Percentiles rank a stretch among this genome's conserved stretches.
phyloP scores from a whole-genome alignment of 2,113 vertebrate genomes.

The Apaloderma vittatum region DNA sequence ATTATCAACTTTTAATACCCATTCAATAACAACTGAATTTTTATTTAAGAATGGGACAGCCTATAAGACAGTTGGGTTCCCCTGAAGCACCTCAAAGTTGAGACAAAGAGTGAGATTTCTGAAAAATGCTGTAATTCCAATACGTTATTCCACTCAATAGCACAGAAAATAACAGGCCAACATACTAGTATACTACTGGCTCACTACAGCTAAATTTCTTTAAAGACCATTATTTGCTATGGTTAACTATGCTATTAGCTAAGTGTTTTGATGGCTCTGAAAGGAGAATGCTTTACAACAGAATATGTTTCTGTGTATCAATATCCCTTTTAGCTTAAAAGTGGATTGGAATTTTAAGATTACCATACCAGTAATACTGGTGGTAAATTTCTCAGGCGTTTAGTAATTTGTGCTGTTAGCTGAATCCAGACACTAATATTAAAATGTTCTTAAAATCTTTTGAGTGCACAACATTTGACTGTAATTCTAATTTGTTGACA shows the following conservation, averaged over 20 bases:
- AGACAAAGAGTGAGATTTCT: not conserved
- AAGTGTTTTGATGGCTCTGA: not conserved
- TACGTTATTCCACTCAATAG: not conserved
- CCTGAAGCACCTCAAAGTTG: not conserved
- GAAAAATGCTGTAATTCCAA: not conserved
- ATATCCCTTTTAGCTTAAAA: not conserved
- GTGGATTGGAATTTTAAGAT: not conserved
- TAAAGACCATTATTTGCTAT: not conserved
- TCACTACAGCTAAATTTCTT: not conserved
- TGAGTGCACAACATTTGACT: not conserved
- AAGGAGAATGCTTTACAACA: not conserved
- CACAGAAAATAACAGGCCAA: not conserved
- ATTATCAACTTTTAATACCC: not conserved
- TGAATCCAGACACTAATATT: not conserved
- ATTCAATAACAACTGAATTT: not conserved
- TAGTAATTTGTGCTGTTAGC: not conserved
- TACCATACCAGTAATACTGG: not conserved
- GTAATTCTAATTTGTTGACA: not conserved
- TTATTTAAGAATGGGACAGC: not conserved
- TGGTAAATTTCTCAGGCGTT: not conserved
- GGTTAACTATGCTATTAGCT: not conserved
- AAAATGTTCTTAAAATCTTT: not conserved
- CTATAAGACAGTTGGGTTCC: rapidly evolving
- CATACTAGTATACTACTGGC: not conserved
- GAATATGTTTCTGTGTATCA: not conserved